Evolutionary conservation across 2,797 vertebrate genomes (phyloP).

Genomic region (Scolopax rusticola): DNA sequence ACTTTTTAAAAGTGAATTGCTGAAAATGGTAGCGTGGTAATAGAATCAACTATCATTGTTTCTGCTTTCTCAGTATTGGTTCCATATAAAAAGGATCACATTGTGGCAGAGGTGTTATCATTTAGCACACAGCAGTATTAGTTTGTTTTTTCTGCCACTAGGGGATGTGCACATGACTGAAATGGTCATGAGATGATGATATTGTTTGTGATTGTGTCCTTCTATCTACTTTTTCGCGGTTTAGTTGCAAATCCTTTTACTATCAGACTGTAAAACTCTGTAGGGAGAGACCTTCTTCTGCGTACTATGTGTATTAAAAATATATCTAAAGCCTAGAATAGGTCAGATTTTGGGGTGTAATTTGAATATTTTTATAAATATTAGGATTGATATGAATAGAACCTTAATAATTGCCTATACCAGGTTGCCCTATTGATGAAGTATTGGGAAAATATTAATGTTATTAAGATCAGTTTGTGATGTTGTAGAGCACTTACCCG

Average conservation of each 20-base stretch:
- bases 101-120: neutral
- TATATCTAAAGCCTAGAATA: neutral
- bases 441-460: neutral
- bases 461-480: neutral
- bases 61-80: neutral
- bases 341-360: neutral
- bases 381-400: neutral
- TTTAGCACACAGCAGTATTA: neutral
- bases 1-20: neutral
- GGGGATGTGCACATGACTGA: neutral
- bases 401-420: neutral
- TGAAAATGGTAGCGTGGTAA: neutral
- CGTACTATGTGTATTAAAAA: neutral
- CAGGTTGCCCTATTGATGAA: neutral
- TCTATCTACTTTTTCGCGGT: neutral
- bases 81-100: neutral
- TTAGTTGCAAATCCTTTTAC: neutral
- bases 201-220: neutral
- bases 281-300: neutral
- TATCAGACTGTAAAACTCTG: neutral
- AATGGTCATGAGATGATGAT: neutral
- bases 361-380: neutral
- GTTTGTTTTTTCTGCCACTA: neutral
- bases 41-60: neutral
- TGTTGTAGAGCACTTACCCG: neutral